Conservation (phyloP, 2,113 vertebrate species). For the Leiothrix lutea region DNA sequence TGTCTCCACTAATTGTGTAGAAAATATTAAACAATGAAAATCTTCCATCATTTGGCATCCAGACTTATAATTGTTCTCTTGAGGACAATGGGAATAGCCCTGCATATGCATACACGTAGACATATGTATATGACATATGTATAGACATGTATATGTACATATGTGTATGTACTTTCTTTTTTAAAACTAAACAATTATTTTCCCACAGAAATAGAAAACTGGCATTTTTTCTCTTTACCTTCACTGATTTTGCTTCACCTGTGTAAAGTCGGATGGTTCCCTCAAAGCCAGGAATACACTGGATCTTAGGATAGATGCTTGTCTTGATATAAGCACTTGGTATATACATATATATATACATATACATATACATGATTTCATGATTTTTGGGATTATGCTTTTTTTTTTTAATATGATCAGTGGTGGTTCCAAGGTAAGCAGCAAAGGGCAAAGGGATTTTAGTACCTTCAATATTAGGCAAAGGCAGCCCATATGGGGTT, state of each 20-base stretch:
- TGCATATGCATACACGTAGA: too few relatives aligned
- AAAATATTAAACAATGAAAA: not conserved
- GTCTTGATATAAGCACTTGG: not conserved
- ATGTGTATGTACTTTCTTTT: not conserved
- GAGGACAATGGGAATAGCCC: not conserved
- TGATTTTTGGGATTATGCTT: not conserved
- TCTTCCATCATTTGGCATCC: not conserved
- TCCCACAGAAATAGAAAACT: not conserved
- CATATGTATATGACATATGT: rapidly evolving
- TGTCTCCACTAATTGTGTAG: not conserved
- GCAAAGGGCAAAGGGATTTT: not conserved
- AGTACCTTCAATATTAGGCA: not conserved
- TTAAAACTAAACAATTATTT: not conserved
- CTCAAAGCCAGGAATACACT: not conserved
- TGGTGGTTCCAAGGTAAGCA: not conserved
- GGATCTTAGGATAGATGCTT: not conserved
- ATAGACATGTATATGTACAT: rapidly evolving
- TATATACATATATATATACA: not conserved
- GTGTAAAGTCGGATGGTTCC: not conserved
- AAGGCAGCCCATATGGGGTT: not conserved
- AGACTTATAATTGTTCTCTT: not conserved
- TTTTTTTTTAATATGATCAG: not conserved
- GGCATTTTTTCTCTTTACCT: not conserved
- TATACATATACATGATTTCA: too few relatives aligned
- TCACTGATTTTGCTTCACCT: not conserved